Conservation (phyloP, 2,888 invertebrate species). For the Calameuta pallipes region DNA sequence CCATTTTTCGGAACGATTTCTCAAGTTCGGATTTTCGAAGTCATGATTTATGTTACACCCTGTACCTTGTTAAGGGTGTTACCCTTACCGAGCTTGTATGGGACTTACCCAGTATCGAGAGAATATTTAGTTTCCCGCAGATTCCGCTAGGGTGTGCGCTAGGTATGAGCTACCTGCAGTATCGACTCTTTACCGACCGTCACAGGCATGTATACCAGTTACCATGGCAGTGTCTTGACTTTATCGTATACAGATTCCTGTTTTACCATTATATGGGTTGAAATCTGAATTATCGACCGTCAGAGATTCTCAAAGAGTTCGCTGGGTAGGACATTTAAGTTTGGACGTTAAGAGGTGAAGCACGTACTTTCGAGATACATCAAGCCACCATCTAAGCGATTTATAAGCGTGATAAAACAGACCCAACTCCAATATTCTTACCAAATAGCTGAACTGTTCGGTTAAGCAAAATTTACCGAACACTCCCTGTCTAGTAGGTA, state of each 20-base stretch:
- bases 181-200: no score
- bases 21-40: not conserved
- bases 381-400: slow-evolving; percentile 47
- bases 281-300: not conserved
- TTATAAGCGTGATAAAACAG: slow-evolving; percentile 46
- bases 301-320: slow-evolving; percentile 48
- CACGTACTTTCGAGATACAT: slow-evolving; percentile 47
- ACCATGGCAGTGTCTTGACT: no score
- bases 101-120: not conserved
- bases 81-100: not conserved
- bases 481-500: no score
- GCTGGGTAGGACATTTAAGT: slow-evolving; percentile 18
- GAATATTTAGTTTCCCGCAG: not conserved
- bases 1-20: not conserved
- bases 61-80: not conserved
- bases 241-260: no score
- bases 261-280: no score
- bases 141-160: not conserved
- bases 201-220: no score
- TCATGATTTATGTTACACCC: not conserved
- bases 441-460: slow-evolving; percentile 23
- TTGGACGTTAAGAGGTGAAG: slow-evolving; percentile 41
- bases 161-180: not conserved
- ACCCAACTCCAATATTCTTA: slow-evolving; percentile 26
- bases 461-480: slow-evolving; percentile 29